Percentiles rank a stretch among this genome's conserved stretches.
These are phyloP conservation scores for Corythucha ciliata DNA, from an alignment of 2,888 invertebrate genomes.

Conservation along the genomic window DNA sequence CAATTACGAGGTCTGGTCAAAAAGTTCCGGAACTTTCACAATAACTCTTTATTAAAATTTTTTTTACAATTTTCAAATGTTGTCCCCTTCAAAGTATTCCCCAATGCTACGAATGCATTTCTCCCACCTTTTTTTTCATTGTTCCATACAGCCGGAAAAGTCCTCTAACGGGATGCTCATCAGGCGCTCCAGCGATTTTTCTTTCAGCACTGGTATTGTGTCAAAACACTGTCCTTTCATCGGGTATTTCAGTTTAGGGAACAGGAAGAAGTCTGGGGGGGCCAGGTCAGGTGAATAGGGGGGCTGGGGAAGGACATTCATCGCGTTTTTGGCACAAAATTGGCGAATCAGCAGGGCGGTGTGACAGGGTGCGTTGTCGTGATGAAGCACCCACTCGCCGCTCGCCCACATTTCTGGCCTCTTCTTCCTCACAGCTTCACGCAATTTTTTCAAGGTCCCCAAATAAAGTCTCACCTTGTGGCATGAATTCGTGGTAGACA, in stretches of 20 bases:
- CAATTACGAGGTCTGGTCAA: no score
- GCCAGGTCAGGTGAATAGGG: conserved; percentile 24
- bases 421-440: conserved; percentile 15
- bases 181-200: conserved; percentile 15
- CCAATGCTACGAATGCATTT: neutral
- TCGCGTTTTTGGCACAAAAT: conserved; percentile 19
- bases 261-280: conserved; percentile 11
- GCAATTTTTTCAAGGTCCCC: neutral
- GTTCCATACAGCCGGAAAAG: neutral
- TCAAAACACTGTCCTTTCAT: conserved; percentile 9
- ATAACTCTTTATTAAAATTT: no score
- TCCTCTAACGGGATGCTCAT: conserved; percentile 11
- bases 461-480: conserved; percentile 2
- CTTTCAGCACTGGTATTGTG: conserved; percentile 9
- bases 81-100: conserved; percentile 13
- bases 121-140: conserved; percentile 11
- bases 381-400: conserved; percentile 22
- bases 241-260: conserved; percentile 8
- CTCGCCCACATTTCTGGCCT: conserved; percentile 20
- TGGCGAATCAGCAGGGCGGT: conserved; percentile 22
- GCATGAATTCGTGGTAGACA: no score
- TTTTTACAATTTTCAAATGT: no score
- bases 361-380: conserved; percentile 26
- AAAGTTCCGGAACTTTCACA: no score
- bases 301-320: conserved; percentile 17